Conservation (phyloP, 2,113 vertebrate species). For the Dascyllus trimaculatus region DNA sequence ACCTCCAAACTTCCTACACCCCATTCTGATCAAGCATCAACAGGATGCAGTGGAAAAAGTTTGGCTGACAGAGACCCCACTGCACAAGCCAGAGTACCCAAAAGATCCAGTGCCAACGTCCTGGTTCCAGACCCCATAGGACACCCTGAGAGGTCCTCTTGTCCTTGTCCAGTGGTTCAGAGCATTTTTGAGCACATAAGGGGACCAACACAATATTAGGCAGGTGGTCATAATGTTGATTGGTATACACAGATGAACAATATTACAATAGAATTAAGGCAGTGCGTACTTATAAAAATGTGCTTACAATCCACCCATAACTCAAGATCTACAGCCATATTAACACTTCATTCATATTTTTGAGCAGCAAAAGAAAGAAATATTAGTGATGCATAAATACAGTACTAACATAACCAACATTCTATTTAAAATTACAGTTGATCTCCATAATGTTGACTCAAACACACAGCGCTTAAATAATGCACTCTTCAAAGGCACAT, state of each 20-base stretch:
- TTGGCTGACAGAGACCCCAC: no score
- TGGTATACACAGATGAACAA: conserved; percentile 11
- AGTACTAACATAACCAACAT: neutral
- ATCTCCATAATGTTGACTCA: conserved; percentile 22
- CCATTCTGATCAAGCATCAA: no score
- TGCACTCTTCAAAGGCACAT: conserved; percentile 6
- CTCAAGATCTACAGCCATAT: neutral
- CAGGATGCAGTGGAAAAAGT: no score
- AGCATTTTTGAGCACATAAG: no score
- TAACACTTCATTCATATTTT: neutral
- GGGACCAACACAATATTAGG: no score
- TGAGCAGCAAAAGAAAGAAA: neutral
- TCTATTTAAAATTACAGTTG: conserved; percentile 10
- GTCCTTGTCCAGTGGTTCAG: no score
- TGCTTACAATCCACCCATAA: conserved; percentile 6
- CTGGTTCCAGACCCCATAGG: no score
- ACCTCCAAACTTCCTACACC: no score
- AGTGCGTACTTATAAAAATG: neutral
- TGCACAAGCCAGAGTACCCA: no score
- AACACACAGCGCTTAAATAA: conserved; percentile 5
- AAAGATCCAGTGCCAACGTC: no score
- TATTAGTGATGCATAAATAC: neutral
- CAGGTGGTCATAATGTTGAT: no score
- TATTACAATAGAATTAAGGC: conserved; percentile 7
- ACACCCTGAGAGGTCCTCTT: no score